A percentile compares a stretch with the other conserved stretches of the same genome.
These are phyloP conservation scores for Scaptomyza caliginosa DNA, from an alignment of 2,888 invertebrate species.

Conservation along the genomic window DNA sequence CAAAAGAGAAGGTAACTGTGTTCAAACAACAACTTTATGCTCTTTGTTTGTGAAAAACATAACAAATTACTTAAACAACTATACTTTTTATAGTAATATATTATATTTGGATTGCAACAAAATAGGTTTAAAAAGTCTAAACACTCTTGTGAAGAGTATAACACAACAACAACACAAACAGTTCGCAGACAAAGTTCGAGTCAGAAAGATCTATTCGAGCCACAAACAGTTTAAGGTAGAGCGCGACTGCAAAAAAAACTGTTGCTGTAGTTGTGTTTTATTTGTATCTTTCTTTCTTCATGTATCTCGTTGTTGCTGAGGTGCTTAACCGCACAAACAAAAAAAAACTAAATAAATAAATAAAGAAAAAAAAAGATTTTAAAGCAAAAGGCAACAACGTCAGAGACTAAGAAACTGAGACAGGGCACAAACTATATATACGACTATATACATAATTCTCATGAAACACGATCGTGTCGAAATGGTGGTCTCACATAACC, in stretches of 20 bases:
- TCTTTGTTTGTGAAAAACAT: neutral
- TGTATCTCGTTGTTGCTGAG: conserved; percentile 35
- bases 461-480: conserved; percentile 71
- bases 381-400: conserved; percentile 40
- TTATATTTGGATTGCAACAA: neutral
- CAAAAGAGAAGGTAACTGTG: neutral
- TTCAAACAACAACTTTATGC: neutral
- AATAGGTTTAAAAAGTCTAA: neutral
- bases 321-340: conserved; percentile 71
- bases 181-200: conserved; percentile 22
- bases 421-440: conserved; percentile 15
- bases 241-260: conserved; percentile 38
- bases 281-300: neutral
- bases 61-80: too few species aligned
- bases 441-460: conserved; percentile 52
- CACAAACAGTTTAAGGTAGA: conserved; percentile 11
- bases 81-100: too few species aligned
- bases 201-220: conserved; percentile 23
- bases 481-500: conserved; percentile 69
- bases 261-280: conserved; percentile 10
- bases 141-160: neutral
- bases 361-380: conserved; percentile 31
- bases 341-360: too few species aligned
- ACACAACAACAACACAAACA: conserved; percentile 22
- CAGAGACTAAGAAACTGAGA: conserved; percentile 2